Evolutionary conservation across 2,888 invertebrate genomes (phyloP), one percentile per base, ranked within the genome.

Genomic region (Cheilosia urbana): DNA sequence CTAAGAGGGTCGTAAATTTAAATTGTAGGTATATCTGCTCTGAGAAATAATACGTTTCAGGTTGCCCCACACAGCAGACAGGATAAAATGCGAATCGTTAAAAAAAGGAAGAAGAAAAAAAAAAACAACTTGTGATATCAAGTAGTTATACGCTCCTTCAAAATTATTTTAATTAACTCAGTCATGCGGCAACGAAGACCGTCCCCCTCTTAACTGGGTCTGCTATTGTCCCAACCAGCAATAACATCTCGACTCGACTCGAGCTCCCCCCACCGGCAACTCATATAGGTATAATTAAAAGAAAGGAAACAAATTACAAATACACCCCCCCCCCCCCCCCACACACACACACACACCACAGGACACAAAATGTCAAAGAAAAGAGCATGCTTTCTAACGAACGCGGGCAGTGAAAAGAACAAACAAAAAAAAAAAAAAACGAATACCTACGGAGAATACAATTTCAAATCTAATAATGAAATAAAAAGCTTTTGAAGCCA

Each of bases 141-240:
- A 66, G 53, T 42, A 53, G 34, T 34, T 34, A 53, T 66, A 53
- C 53, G 19, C 24, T 53, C 17, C 66, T 21, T 66, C 6, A 55
- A 42, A 42, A 53, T 66, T 66, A 66, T 66, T 66, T 66, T 66
- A 66, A 66, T 66, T 66, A 53, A 66, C 66, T 66, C 53, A 66
- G 53, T 19, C 66, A 19, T 66, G 53, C 42, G 66, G 42, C 66
- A 42, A 6, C 40, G 40, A 40, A 53, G 24, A 53, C 27, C 13
- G 53, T 66, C 53, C 40, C 24, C 53, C 13, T 27, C 17, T 66
- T 53, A 11, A 53, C 66, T 66, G 53, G 51, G 37, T 40, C 47
- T 30, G 30, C 24, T 24, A 60, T 11, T 42, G 42, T 42, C 21
- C 19, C 37, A 65, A 17, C n/a, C 37, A 21, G 13, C 37, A 34